Base-by-base conservation (phyloP, 2,797 vertebrate species). In the Anomalospiza imberbis region DNA sequence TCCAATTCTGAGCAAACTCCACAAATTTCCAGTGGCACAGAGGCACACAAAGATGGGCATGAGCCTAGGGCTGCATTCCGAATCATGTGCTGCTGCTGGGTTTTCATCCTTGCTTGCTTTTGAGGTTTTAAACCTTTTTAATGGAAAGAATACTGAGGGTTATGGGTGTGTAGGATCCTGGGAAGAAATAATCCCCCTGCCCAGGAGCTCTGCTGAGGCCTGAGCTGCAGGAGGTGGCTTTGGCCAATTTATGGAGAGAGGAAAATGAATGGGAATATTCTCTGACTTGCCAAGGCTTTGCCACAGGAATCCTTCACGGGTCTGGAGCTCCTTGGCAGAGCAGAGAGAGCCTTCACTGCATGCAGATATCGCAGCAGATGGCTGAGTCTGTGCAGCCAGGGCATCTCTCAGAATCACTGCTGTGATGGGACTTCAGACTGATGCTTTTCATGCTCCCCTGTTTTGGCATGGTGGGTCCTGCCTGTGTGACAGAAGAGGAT, bases 221-320 rank as follows among this genome's bases (percentile, higher is more conserved):
- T 44, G 54, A 65, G 78, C 71, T 78, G 71, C 66, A 63, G 70
- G 42, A 92, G 88, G 50, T 32, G 54, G 58, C 55, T 91, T 85
- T 95, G 50, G 58, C 71, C 51, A 45, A 7, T 65, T 81, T 75
- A 57, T 7, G 3, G 50, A 31, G 60, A 66, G 72, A 58, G 48
- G 44, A 44, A 74, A 81, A 89, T 89, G 81, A 93, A 89, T 81
- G 50, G 74, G 66, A 81, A 89, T 91, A 94, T 78, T 91, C 74
- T 91, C 50, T 8, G 17, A 8, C 32, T 40, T 65, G 74, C 24
- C 58, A 75, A 89, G 74, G 54, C 48, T 87, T 79, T 85, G 66
- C 88, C 74, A 66, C 54, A 84, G 93, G 88, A 89, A 93, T 92
- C 47, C 42, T 51, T 68, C 0, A 0, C 0, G 4, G 61, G 17